These are phyloP conservation scores for Cydia pomonella DNA, from an alignment of 1,140 invertebrate species.

Conservation along the genomic window DNA sequence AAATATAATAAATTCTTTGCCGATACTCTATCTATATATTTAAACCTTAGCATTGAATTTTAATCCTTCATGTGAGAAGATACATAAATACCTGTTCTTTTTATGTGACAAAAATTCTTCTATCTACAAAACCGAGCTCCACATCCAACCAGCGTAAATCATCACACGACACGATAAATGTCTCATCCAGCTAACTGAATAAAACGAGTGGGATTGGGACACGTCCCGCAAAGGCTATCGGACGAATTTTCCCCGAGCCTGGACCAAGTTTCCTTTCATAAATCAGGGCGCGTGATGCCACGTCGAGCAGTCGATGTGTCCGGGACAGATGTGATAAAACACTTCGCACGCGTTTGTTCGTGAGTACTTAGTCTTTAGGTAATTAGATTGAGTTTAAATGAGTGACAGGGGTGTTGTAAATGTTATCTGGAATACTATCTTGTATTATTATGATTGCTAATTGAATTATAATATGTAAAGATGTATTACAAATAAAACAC, in stretches of 20 bases:
- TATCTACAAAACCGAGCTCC: no score
- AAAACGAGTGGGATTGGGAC: conserved; percentile 8
- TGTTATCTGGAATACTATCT: background rate
- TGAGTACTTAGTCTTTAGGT: background rate
- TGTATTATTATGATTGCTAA: background rate
- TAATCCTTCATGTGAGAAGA: no score
- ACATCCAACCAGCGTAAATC: background rate
- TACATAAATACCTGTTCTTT: no score
- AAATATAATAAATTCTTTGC: no score
- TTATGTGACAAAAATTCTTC: no score
- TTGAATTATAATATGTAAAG: no score
- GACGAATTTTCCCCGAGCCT: conserved; percentile 9
- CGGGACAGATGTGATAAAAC: conserved; percentile 6
- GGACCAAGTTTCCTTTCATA: conserved; percentile 31
- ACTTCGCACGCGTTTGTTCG: background rate
- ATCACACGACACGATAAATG: conserved; percentile 18
- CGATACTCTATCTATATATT: no score
- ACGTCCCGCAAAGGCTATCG: conserved; percentile 31
- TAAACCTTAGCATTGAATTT: no score
- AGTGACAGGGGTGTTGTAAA: background rate
- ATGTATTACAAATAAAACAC: no score
- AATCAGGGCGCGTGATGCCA: conserved; percentile 27
- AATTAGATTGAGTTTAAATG: background rate
- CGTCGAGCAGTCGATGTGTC: conserved; percentile 27
- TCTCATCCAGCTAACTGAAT: conserved; percentile 30